Base-by-base conservation (phyloP, 1,140 invertebrate genomes). In the Calycopis cecrops region DNA sequence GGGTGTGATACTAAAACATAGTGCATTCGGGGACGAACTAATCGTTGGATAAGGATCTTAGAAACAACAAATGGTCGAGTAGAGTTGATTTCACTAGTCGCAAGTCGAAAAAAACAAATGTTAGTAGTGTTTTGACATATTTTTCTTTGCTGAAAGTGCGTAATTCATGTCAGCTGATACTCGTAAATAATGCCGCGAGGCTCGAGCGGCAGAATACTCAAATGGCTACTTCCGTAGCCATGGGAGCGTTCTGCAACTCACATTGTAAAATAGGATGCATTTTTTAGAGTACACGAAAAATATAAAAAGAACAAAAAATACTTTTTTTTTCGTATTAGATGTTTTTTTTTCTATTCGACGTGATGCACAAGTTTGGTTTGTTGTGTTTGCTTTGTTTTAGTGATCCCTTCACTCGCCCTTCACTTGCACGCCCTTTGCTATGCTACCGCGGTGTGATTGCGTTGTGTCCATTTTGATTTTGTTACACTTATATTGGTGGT, bases 91-190 rank as follows among this genome's bases (percentile, higher is more conserved):
- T 87, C 77, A 85, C 81, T 88, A 88, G 87, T 88, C 79, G 87
- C 85, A 85, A 85, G 82, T 80, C 79, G 78, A 81, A n/a, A n/a
- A n/a, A n/a, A n/a, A 82, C 80, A 80, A 88, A 84, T 79, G 78
- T 80, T 83, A 69, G 81, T 88, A 88, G 87, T 87, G 87, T 88
- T 88, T 88, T 88, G 87, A 88, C 87, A 87, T 87, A 84, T 86
- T 88, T 88, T 88, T 88, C 85, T 88, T 88, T 88, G 85, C 87
- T 88, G 87, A 87, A 87, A 88, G 87, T 88, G 85, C 85, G 87
- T 88, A 85, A 87, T 87, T 88, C 87, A 86, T 88, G 85, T 87
- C 87, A 88, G 87, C 87, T 87, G 84, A 69, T 80, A 78, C 66
- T n/a, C n/a, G n/a, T n/a, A n/a, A n/a, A n/a, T n/a, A 73, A 70